Evolutionary conservation across 1,140 invertebrate genomes (phyloP), one percentile per base, ranked within the genome.

Genomic region (Platyscapa corneri): DNA sequence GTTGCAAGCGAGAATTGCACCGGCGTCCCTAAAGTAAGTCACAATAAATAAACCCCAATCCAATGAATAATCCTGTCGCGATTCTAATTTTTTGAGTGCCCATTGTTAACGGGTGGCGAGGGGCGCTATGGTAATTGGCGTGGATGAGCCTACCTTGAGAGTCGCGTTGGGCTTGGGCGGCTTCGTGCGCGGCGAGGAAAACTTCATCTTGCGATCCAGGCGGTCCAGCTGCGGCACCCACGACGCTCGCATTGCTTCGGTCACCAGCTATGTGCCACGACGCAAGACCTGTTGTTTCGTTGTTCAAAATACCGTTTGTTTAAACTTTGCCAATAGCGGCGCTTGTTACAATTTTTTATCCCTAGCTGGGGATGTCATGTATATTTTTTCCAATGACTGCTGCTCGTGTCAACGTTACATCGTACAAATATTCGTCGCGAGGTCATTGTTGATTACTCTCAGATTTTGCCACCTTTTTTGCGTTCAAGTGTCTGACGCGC

Each of bases 71-170:
- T 42, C 6, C 37, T 27, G 32, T n/a, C 70, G 70, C 42, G 70
- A 23, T 23, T 60, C 27, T 60, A 27, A 27, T 27, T 60, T 60
- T 60, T 60, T 46, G 42, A 90, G 89, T 92, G 91, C 90, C 76
- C 83, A 90, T 93, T 92, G 92, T 91, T 91, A 8, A 87, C 90
- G 90, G 92, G 89, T 89, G 83, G 86, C 88, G 82, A 77, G 87
- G 89, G 89, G 86, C 89, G 78, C 86, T 80, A 88, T 92, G 87
- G 83, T 87, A 91, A 93, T 89, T 92, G 92, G 90, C 89, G 84
- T 90, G 89, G 89, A 90, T 91, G 91, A 92, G 92, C 95, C 95
- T 96, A 96, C 96, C 96, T 96, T 96, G 96, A 91, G 95, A 95
- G 94, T 96, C 95, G 92, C 96, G 94, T 93, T 96, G 95, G 92